These are phyloP conservation scores for Oxyruncus cristatus DNA, from an alignment of 2,113 vertebrate species.

Conservation along the genomic window DNA sequence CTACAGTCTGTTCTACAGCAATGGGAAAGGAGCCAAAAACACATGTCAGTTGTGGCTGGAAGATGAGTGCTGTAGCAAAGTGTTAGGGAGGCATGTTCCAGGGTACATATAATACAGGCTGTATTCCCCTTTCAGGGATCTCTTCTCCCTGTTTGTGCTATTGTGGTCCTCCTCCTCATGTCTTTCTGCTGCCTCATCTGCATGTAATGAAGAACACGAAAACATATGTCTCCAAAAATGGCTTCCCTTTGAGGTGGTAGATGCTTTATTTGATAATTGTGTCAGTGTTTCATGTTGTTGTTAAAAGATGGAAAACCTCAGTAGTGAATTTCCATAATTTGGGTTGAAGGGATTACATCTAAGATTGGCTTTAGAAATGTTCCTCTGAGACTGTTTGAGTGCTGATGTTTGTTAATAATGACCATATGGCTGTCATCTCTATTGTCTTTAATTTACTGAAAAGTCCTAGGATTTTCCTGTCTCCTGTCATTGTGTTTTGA, in stretches of 20 bases:
- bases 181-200: background rate
- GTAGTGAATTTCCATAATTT: rapidly evolving
- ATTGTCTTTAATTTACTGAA: background rate
- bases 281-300: background rate
- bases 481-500: background rate
- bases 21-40: background rate
- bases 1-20: background rate
- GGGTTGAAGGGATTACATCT: background rate
- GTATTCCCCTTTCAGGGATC: background rate
- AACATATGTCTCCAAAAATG: background rate
- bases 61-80: background rate
- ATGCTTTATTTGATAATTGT: background rate
- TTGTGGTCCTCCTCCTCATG: rapidly evolving
- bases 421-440: background rate
- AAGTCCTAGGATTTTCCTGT: background rate
- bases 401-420: background rate
- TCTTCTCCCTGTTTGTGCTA: background rate
- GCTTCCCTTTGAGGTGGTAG: background rate
- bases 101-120: background rate
- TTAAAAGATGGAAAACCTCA: background rate
- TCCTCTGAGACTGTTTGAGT: background rate
- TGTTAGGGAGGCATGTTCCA: background rate
- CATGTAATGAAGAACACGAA: rapidly evolving
- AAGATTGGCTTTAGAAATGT: background rate
- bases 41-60: background rate